These are phyloP conservation scores for Papilio demoleus DNA, from an alignment of 2,888 invertebrate species.

Conservation along the genomic window DNA sequence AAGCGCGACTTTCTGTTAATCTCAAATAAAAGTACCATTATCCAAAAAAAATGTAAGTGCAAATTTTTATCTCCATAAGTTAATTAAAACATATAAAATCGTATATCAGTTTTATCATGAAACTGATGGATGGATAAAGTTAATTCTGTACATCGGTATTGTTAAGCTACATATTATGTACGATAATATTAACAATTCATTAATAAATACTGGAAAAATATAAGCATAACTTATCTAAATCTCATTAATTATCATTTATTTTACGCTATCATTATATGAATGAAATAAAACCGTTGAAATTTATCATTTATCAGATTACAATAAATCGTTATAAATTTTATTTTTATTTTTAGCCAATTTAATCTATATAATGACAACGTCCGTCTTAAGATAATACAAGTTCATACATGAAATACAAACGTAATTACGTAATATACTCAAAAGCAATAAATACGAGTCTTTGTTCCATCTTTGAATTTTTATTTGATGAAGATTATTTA, in stretches of 20 bases:
- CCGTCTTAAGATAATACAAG: constrained; percentile 24
- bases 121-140: neutral
- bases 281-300: constrained; percentile 21
- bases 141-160: neutral
- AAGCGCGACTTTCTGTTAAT: too few species aligned
- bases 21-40: too few species aligned
- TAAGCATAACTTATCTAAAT: constrained; percentile 7
- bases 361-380: constrained; percentile 22
- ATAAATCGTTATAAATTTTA: constrained; percentile 10
- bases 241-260: constrained; percentile 10
- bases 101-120: neutral
- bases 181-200: constrained; percentile 10
- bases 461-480: too few species aligned
- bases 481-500: too few species aligned
- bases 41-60: too few species aligned
- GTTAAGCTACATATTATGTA: neutral
- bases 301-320: constrained; percentile 11
- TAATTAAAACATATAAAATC: neutral
- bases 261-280: constrained; percentile 22
- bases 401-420: neutral
- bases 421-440: too few species aligned
- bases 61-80: neutral
- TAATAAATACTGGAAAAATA: constrained; percentile 3
- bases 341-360: constrained; percentile 24
- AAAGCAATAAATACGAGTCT: too few species aligned